These are phyloP conservation scores for Tridacna crocea DNA, from an alignment of 2,888 invertebrate species.

Conservation along the genomic window DNA sequence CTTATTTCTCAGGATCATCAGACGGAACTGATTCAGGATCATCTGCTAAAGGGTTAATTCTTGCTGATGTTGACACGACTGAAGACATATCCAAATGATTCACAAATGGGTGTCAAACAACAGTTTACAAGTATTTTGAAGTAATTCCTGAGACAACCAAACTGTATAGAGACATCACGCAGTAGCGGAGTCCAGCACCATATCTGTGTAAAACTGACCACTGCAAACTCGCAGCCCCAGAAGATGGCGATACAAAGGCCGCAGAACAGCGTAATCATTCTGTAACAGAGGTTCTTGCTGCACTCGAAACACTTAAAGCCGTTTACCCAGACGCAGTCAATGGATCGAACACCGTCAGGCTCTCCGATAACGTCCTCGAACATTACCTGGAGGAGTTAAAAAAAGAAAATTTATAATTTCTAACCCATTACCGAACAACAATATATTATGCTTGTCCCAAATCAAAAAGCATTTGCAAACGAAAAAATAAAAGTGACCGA, in stretches of 20 bases:
- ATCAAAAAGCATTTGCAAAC: too few relatives aligned
- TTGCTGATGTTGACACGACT: conserved; percentile 17
- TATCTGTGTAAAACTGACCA: conserved; percentile 88
- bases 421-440: too few relatives aligned
- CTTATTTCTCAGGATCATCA: too few relatives aligned
- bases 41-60: not conserved
- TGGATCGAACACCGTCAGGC: conserved; percentile 76
- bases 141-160: conserved; percentile 71
- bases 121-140: conserved; percentile 86
- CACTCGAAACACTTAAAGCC: conserved; percentile 88
- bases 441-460: too few relatives aligned
- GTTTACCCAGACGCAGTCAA: conserved; percentile 90
- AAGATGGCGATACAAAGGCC: conserved; percentile 89
- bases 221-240: conserved; percentile 83
- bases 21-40: too few relatives aligned
- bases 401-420: conserved; percentile 1
- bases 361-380: conserved; percentile 77
- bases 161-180: conserved; percentile 88
- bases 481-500: too few relatives aligned
- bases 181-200: conserved; percentile 90
- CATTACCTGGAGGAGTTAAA: conserved; percentile 55
- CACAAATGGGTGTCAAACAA: conserved; percentile 88
- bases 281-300: conserved; percentile 89
- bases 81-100: conserved; percentile 76
- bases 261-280: conserved; percentile 88